These are phyloP conservation scores for Melitaea athalia DNA, from an alignment of 2,888 invertebrate genomes.

Conservation along the genomic window DNA sequence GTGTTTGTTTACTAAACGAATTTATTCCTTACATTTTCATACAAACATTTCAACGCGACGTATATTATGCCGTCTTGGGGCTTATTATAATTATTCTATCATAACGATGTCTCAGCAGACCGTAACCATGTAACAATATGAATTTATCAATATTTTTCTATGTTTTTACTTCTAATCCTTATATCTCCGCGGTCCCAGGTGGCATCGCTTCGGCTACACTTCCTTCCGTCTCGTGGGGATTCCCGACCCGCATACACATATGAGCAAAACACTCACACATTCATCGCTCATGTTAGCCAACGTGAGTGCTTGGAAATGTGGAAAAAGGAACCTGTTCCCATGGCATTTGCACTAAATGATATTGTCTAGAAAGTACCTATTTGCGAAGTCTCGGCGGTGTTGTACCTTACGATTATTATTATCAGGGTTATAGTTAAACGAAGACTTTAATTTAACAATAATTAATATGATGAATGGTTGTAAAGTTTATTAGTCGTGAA, in stretches of 20 bases:
- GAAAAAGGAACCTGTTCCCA: constrained; percentile 51
- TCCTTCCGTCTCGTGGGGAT: constrained; percentile 72
- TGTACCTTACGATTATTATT: constrained; percentile 21
- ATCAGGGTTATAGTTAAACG: neutral
- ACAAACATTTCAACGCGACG: constrained; percentile 13
- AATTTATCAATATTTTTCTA: constrained; percentile 38
- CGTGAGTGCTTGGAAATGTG: constrained; percentile 43
- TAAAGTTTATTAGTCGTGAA: constrained; percentile 3
- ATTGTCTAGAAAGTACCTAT: constrained; percentile 41
- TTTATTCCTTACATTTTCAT: constrained; percentile 26
- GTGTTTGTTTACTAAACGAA: constrained; percentile 63
- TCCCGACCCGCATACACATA: constrained; percentile 65
- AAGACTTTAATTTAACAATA: neutral
- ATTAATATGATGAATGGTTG: constrained; percentile 1
- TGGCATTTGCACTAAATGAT: constrained; percentile 48
- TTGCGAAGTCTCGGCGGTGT: constrained; percentile 16
- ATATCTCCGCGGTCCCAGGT: constrained; percentile 67
- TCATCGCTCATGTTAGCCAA: constrained; percentile 41
- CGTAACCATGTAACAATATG: constrained; percentile 1
- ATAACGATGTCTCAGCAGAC: neutral
- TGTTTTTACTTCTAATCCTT: constrained; percentile 40
- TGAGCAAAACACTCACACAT: constrained; percentile 46
- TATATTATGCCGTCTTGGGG: neutral
- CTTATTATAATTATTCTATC: neutral
- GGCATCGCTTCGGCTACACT: constrained; percentile 75